These are phyloP conservation scores for Sarcophaga subvicina DNA, from an alignment of 2,888 invertebrate species.

Conservation along the genomic window DNA sequence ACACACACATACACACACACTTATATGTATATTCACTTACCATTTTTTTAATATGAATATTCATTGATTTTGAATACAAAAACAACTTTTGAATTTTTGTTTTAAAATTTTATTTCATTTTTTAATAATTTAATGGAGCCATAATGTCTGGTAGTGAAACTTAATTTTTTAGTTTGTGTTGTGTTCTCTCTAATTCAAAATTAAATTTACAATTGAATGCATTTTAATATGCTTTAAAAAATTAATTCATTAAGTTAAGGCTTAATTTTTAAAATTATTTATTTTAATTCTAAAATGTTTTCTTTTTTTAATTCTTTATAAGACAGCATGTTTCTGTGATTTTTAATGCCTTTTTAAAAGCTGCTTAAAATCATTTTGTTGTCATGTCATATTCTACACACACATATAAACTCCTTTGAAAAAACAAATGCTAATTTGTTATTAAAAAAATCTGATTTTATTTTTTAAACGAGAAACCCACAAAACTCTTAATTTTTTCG, in stretches of 20 bases:
- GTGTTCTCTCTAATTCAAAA: constrained; percentile 36
- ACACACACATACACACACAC: neutral
- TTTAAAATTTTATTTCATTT: constrained; percentile 7
- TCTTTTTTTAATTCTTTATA: constrained; percentile 10
- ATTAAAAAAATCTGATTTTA: constrained; percentile 9
- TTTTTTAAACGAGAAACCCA: constrained; percentile 40
- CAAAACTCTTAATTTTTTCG: neutral
- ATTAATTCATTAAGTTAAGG: constrained; percentile 24
- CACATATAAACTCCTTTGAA: neutral
- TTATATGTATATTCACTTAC: neutral
- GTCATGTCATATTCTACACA: constrained; percentile 55
- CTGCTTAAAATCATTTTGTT: constrained; percentile 65
- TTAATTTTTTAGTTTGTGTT: constrained; percentile 28
- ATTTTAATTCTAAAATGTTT: neutral
- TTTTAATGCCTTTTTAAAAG: constrained; percentile 62
- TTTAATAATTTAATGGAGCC: constrained; percentile 47
- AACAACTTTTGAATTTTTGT: constrained; percentile 13
- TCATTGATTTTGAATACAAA: neutral
- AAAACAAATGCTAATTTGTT: constrained; percentile 55
- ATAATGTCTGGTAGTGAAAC: constrained; percentile 60
- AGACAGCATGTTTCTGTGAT: neutral
- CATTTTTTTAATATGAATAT: neutral
- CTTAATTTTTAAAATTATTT: neutral
- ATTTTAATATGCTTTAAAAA: constrained; percentile 39
- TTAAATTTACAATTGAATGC: constrained; percentile 33